These are phyloP conservation scores for Urocitellus parryii DNA, from an alignment of 2,113 vertebrate genomes.

Conservation along the genomic window DNA sequence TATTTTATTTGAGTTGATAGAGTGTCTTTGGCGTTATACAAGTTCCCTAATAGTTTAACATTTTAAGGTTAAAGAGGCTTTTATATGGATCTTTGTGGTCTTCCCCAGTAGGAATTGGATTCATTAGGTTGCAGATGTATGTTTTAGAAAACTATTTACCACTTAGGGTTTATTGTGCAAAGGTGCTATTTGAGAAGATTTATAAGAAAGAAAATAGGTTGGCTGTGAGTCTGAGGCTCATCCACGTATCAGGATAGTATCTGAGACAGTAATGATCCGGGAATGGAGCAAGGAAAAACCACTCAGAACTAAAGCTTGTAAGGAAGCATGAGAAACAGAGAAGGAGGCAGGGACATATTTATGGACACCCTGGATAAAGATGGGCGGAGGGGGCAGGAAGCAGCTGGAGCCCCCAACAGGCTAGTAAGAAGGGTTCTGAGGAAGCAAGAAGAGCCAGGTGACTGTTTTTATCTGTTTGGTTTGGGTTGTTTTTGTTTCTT, in stretches of 20 bases:
- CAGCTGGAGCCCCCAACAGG: neutral
- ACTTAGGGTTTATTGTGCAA: neutral
- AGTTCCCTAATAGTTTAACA: neutral
- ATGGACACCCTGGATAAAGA: neutral
- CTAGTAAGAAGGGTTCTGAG: neutral
- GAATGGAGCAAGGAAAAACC: neutral
- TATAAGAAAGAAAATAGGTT: constrained; percentile 16
- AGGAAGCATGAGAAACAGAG: neutral
- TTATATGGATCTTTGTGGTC: neutral
- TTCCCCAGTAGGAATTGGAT: neutral
- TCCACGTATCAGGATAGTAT: neutral
- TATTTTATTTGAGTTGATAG: constrained; percentile 1
- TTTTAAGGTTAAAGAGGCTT: neutral
- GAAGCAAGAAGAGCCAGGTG: neutral
- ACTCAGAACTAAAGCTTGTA: neutral
- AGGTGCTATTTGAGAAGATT: neutral
- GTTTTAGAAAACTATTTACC: neutral
- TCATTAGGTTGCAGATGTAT: neutral
- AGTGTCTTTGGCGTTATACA: neutral
- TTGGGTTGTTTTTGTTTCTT: constrained; percentile 6
- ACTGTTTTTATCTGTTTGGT: neutral
- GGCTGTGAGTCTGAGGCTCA: neutral
- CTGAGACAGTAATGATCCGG: neutral
- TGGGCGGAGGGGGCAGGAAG: neutral
- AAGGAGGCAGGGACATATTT: neutral